Evolutionary conservation across 2,888 invertebrate species (phyloP), one percentile per base, ranked within the genome.

Genomic region (Luffia ferchaultella): DNA sequence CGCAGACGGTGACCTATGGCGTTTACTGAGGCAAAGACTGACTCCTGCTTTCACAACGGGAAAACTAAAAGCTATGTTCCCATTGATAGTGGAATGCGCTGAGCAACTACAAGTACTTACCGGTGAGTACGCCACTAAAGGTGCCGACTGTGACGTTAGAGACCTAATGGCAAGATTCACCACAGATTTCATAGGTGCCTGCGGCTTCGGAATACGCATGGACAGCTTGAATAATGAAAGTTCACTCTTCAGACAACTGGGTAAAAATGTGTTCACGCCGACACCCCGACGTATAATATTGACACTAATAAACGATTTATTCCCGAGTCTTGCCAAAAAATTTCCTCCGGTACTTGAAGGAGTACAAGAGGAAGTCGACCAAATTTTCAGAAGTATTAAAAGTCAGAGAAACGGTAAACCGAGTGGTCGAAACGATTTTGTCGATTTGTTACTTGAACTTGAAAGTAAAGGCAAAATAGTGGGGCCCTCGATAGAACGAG

Each of bases 241-340:
- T 16, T 54, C 52, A 1, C 46, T 45, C 15, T 53, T 51, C 43
- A 48, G 54, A 19, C 16, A 46, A 12, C 62, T 1, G 58, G 46
- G 46, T 18, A 15, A 7, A 19, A 20, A 16, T 7, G 20, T 46
- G 2, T 46, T 46, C 18, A 12, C 2, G 2, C 3, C 9, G 2
- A 7, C 15, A n/a, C 16, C 20, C 16, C 2, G 7, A 12, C 9
- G 2, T 5, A 30, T 16, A 5, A 20, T 20, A 15, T 18, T 20
- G 15, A 20, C 20, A 17, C 5, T 55, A 1, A 2, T 69, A 5
- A 66, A 59, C 57, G 70, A 73, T 17, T 18, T 71, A 1, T 60
- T 73, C 9, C 76, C 75, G 1, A 64, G 65, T 40, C 1, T 69
- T 1, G 60, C 62, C 52, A 54, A 50, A 2, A 1, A 56, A 2